These are phyloP conservation scores for Halocynthia aurantium DNA, from an alignment of 23 tunicate genomes.

Conservation along the genomic window DNA sequence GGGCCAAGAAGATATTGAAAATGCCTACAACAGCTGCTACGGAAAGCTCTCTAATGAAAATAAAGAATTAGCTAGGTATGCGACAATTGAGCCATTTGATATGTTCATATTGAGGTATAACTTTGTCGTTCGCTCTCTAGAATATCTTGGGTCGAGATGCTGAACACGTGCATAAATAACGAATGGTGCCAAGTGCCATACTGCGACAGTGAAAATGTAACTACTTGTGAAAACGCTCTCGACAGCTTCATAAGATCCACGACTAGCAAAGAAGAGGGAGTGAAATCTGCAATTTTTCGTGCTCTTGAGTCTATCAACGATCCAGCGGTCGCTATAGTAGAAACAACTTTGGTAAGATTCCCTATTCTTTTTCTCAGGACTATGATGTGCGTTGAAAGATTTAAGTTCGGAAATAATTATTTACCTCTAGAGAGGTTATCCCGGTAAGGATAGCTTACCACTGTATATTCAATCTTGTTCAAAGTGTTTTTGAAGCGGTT, in stretches of 20 bases:
- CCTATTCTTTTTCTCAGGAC: background rate
- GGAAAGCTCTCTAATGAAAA: too few species aligned
- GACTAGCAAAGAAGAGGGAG: background rate
- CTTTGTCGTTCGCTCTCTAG: background rate
- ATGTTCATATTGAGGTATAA: too few species aligned
- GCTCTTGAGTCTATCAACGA: background rate
- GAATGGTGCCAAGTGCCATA: constrained; percentile 20
- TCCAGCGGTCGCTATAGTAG: constrained; percentile 5
- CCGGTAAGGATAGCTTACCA: background rate
- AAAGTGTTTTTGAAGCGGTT: too few species aligned
- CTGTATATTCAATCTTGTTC: background rate
- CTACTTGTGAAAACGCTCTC: constrained; percentile 9
- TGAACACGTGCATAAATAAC: constrained; percentile 23
- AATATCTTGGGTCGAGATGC: constrained; percentile 6
- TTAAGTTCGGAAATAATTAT: too few species aligned
- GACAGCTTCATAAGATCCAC: constrained; percentile 5
- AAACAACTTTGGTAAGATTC: constrained; percentile 1
- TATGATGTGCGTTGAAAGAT: background rate
- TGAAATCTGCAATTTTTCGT: background rate
- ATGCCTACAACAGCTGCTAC: background rate
- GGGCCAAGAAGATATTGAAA: constrained; percentile 12
- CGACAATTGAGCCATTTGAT: too few species aligned
- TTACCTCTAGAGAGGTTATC: background rate
- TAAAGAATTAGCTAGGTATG: too few species aligned
- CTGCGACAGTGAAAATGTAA: constrained; percentile 8